Evolutionary conservation across 2,888 invertebrate species (phyloP), one percentile per base, ranked within the genome.

Genomic region (Clusia tigrina): DNA sequence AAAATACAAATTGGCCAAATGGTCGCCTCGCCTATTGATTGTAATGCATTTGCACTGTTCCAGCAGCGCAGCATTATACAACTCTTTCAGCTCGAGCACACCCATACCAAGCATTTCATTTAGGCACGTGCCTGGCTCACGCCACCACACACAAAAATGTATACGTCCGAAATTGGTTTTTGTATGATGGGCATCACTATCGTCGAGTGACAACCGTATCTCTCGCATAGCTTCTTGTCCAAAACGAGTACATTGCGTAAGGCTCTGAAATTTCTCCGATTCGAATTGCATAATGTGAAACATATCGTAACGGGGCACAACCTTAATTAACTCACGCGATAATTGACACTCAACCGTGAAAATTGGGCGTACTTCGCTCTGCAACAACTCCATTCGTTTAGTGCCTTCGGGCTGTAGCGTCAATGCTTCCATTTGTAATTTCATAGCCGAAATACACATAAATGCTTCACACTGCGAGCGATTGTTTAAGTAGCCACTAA

Each of bases 211-310:
- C 51, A 77, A 54, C 18, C 71, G 70, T 25, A 80, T 73, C 54
- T 68, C 66, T 2, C 79, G 78, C 63, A 74, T 68, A 10, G 74
- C 77, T 55, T 78, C 72, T 67, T 80, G 79, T 0, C 74, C 78
- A 20, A 80, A 80, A 23, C 79, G 80, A 2, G 80, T 79, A 54
- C 79, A 80, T 59, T 80, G 79, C 2, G 79, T 80, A n/a, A 80
- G 69, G 58, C 77, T 78, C 51, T 80, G 78, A 58, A 80, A 80
- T 48, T 80, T 80, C 58, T 80, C 79, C 63, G 79, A 80, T 67
- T 80, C 79, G 66, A 80, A 80, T 74, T 80, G 79, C 80, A 80
- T 80, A 23, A 79, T 68, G 32, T 80, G 76, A 55, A 78, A 80
- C 81, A 80, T 77, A 25, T 77, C 71, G 17, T 63, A 66, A 25